Evolutionary conservation across 2,888 invertebrate species (phyloP).

Genomic region (Pristionchus fissidentatus): DNA sequence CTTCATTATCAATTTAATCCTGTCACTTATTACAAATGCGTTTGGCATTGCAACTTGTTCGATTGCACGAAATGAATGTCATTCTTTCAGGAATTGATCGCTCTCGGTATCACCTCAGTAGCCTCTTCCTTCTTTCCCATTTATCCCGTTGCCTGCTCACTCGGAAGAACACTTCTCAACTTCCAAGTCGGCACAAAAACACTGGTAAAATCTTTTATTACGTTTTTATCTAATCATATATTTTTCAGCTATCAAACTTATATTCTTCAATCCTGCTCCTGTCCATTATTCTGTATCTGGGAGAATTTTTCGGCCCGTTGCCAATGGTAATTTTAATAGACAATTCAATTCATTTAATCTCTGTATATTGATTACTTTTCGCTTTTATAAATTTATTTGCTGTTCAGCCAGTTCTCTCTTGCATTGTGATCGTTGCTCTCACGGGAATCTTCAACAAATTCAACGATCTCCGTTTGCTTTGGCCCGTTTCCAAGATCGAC

Average conservation of each 20-base stretch:
- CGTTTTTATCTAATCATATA: neutral
- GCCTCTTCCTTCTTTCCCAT: constrained; percentile 80
- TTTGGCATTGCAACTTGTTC: no score
- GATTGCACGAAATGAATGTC: no score
- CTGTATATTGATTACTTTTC: neutral
- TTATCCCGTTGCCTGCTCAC: constrained; percentile 78
- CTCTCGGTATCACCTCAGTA: constrained; percentile 80
- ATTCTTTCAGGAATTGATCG: constrained; percentile 68
- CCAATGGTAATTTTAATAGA: constrained; percentile 12
- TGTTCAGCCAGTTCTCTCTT: constrained; percentile 84
- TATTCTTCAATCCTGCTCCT: constrained; percentile 86
- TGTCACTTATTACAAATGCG: no score
- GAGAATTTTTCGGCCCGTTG: constrained; percentile 75
- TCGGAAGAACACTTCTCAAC: constrained; percentile 82
- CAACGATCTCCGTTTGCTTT: constrained; percentile 55
- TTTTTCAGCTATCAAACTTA: constrained; percentile 81
- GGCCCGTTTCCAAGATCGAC: constrained; percentile 74
- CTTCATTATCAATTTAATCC: neutral
- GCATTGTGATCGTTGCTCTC: constrained; percentile 87
- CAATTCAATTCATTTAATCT: neutral
- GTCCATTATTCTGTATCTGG: constrained; percentile 87
- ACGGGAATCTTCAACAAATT: constrained; percentile 81
- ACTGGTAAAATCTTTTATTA: constrained; percentile 78
- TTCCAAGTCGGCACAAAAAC: constrained; percentile 89
- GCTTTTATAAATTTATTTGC: no score